A percentile compares a stretch with the other conserved stretches of the same genome.
These are phyloP conservation scores for Metellina segmentata DNA, from an alignment of 2,888 invertebrate species.

Conservation along the genomic window DNA sequence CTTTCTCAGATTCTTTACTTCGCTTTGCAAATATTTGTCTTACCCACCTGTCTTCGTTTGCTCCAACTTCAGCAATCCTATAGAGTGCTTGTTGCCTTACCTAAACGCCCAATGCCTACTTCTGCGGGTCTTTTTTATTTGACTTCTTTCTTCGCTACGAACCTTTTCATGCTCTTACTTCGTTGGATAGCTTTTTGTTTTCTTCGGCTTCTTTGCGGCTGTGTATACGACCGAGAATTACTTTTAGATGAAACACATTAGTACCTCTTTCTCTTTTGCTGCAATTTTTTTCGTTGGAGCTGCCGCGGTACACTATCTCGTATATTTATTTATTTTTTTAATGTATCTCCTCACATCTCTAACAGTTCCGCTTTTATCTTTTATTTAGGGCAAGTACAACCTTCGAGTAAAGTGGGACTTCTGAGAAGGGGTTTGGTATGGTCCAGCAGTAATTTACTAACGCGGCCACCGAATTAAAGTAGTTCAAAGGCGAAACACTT, in stretches of 20 bases:
- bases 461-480: no score
- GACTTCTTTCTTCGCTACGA: background rate
- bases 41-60: slow-evolving; percentile 42
- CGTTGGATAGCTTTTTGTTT: background rate
- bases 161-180: background rate
- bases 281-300: background rate
- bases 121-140: slow-evolving; percentile 10
- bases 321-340: background rate
- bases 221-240: background rate
- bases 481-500: no score
- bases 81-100: slow-evolving; percentile 44
- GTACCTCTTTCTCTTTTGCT: background rate
- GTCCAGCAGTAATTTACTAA: no score
- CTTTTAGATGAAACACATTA: slow-evolving; percentile 13
- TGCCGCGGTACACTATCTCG: background rate
- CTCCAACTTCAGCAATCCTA: slow-evolving; percentile 4
- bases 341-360: background rate
- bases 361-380: background rate
- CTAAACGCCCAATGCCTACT: slow-evolving; percentile 31
- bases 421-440: no score
- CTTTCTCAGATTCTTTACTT: slow-evolving; percentile 8
- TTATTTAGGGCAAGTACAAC: background rate
- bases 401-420: no score
- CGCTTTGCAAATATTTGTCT: slow-evolving; percentile 35
- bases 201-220: background rate